These are phyloP conservation scores for Uria lomvia DNA, from an alignment of 2,113 vertebrate genomes.

Conservation along the genomic window DNA sequence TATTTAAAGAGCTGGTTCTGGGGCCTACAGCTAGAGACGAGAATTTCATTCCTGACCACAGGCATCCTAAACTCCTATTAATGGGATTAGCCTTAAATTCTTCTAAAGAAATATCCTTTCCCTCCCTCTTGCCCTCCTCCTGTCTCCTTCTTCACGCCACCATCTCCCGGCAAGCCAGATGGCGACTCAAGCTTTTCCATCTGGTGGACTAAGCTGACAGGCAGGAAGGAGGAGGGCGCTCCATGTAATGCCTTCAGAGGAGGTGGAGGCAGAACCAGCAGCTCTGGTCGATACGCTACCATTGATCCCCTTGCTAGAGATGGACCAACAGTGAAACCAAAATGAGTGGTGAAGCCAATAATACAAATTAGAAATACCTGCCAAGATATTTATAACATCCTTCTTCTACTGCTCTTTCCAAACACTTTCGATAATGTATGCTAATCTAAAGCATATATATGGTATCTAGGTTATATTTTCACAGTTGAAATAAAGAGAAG, in stretches of 20 bases:
- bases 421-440: background rate
- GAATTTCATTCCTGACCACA: slow-evolving; percentile 42
- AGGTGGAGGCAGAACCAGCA: background rate
- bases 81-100: slow-evolving; percentile 29
- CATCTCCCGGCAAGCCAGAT: background rate
- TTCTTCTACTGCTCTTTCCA: background rate
- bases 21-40: background rate
- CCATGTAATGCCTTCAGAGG: background rate
- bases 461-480: background rate
- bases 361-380: background rate
- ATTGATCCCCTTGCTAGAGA: background rate
- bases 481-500: background rate
- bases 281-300: background rate
- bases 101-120: slow-evolving; percentile 30
- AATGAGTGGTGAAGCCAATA: background rate
- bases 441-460: background rate
- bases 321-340: background rate
- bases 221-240: background rate
- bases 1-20: background rate
- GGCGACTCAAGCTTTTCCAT: background rate
- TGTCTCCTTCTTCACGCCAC: background rate
- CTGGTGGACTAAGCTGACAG: background rate
- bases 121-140: background rate
- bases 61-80: slow-evolving; percentile 26
- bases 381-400: background rate